Base-by-base conservation (phyloP, 1,140 invertebrate species). In the Thaumatotibia leucotreta region DNA sequence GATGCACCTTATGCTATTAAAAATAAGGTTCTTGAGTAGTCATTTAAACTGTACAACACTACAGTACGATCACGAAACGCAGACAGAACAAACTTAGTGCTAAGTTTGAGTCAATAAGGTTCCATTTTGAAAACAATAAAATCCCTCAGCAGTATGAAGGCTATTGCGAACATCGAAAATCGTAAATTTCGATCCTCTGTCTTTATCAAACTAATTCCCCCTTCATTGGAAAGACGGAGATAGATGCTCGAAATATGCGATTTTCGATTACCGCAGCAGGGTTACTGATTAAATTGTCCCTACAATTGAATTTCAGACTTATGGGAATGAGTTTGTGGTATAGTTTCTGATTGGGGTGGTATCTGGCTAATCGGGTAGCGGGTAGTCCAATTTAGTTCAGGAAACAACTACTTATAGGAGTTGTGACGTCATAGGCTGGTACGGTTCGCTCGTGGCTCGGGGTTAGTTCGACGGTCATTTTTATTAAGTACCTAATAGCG, bases 331-430 rank as follows among this genome's bases (percentile, higher is more conserved):
- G 23, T 27, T 27, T 14, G 14, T 6, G 23, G 9, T 27, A 1
- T 10, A 1, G 9, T 27, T 27, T 27, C n/a, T 14, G 24, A 58
- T 45, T 20, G 52, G 24, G 23, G 9, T 29, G 23, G 24, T 29
- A 14, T 58, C 10, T 11, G 24, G 52, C 52, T 58, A 58, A 58
- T 58, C 52, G 52, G 27, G n/a, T 58, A 27, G 52, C 52, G 52
- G 52, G 52, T 27, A 58, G 11, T 58, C 24, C 24, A 58, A 58
- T 58, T 58, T 58, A 58, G 52, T 58, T 58, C 24, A 58, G 52
- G 52, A 58, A 58, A 58, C 27, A 58, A 58, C 11, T 58, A 58
- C 52, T 58, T 58, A 58, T 29, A 4, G 23, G n/a, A 45, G 22
- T 52, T 24, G 52, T 58, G 52, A 58, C 52, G 52, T 58, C 52